Conservation (phyloP, 2,888 invertebrate species). For the Trachelus stipa region DNA sequence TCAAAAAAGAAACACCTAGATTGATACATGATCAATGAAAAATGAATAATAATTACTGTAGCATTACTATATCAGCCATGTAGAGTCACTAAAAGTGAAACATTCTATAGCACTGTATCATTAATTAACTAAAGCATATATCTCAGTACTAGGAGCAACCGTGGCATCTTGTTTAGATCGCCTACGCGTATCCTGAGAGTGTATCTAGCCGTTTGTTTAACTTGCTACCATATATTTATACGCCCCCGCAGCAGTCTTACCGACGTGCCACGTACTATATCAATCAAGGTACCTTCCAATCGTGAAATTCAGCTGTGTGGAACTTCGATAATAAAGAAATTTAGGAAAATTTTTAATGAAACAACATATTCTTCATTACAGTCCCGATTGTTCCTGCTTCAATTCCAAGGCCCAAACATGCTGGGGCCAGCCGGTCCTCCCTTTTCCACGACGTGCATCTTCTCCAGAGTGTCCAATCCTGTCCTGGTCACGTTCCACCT, state of each 20-base stretch:
- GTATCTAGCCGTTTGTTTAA: neutral
- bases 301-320: neutral
- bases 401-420: constrained; percentile 90
- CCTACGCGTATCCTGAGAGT: neutral
- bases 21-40: neutral
- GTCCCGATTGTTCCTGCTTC: constrained; percentile 70
- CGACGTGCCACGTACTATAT: neutral
- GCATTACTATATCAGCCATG: neutral
- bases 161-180: neutral
- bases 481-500: constrained; percentile 1
- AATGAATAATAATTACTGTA: neutral
- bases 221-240: neutral
- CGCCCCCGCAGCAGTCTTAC: neutral
- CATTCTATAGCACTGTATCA: neutral
- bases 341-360: neutral
- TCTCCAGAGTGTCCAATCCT: constrained; percentile 6
- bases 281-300: neutral
- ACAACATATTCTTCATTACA: neutral
- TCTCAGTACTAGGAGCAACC: neutral
- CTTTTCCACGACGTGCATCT: constrained; percentile 67
- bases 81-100: neutral
- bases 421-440: constrained; percentile 93
- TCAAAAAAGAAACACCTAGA: neutral
- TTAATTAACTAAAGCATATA: neutral
- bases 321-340: neutral